Evolutionary conservation across 1,140 invertebrate genomes (phyloP).

Genomic region (Bacillus rossius): DNA sequence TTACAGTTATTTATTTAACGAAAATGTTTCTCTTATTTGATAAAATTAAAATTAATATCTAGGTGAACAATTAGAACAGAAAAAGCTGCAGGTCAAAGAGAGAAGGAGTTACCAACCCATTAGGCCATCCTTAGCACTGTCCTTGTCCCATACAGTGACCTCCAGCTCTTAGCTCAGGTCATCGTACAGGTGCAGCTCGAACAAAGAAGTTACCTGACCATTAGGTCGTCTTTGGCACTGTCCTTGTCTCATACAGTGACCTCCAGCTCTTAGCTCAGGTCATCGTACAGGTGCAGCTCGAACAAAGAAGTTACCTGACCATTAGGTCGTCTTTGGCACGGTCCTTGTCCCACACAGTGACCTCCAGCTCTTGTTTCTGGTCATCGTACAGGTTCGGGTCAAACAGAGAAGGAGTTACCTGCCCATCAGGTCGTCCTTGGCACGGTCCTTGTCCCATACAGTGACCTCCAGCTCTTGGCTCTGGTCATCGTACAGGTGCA

Average conservation of each 20-base stretch:
- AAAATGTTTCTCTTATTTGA: no score
- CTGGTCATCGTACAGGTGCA: constrained; percentile 91
- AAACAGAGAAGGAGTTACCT: constrained; percentile 44
- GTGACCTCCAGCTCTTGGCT: constrained; percentile 82
- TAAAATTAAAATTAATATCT: no score
- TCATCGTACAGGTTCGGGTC: no score
- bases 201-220: constrained; percentile 76
- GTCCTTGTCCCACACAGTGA: no score
- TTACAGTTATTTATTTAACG: no score
- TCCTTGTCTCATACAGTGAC: constrained; percentile 89
- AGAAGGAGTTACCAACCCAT: constrained; percentile 74
- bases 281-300: constrained; percentile 93
- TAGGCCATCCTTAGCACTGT: constrained; percentile 49
- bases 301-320: no score
- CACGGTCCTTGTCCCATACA: constrained; percentile 83
- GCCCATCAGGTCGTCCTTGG: constrained; percentile 83
- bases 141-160: no score
- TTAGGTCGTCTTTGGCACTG: constrained; percentile 76
- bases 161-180: constrained; percentile 61
- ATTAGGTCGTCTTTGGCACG: no score
- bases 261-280: constrained; percentile 78
- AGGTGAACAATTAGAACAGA: no score
- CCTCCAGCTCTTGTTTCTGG: no score
- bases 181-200: constrained; percentile 90
- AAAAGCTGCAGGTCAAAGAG: no score